A percentile compares a stretch with the other conserved stretches of the same genome.
phyloP scores from a whole-genome alignment of 2,888 invertebrate species.

The Diaphora mendica region DNA sequence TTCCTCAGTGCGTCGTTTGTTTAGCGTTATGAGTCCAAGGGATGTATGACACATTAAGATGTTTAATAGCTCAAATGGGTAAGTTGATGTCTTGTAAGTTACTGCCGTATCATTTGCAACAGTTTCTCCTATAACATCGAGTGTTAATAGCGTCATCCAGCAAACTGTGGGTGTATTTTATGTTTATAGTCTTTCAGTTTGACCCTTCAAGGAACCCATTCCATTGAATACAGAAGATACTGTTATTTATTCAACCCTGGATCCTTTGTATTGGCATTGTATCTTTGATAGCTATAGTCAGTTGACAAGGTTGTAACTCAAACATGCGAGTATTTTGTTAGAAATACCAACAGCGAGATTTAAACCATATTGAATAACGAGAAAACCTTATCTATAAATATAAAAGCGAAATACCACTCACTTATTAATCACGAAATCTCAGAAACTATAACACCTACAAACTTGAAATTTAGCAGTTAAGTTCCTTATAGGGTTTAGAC shows the following conservation, averaged over 20 bases:
- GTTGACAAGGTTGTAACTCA: neutral
- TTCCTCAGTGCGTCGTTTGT: neutral
- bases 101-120: neutral
- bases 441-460: too few relatives aligned
- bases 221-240: conserved; percentile 6
- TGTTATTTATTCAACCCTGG: conserved; percentile 1
- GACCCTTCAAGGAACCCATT: conserved; percentile 12
- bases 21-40: neutral
- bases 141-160: conserved; percentile 11
- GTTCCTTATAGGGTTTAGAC: too few relatives aligned
- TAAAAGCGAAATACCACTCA: too few relatives aligned
- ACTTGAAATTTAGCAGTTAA: too few relatives aligned
- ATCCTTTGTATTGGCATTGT: neutral
- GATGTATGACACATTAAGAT: neutral
- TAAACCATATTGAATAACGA: too few relatives aligned
- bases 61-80: neutral
- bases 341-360: too few relatives aligned
- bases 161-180: conserved; percentile 12
- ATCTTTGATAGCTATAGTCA: neutral
- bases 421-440: too few relatives aligned
- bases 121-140: conserved; percentile 7
- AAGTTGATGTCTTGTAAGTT: neutral
- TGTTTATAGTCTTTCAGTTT: conserved; percentile 10
- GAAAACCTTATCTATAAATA: too few relatives aligned
- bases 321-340: too few relatives aligned